A percentile compares a stretch with the other conserved stretches of the same genome.
Conservation (phyloP, 2,113 vertebrate genomes). For the Archocentrus centrarchus region DNA sequence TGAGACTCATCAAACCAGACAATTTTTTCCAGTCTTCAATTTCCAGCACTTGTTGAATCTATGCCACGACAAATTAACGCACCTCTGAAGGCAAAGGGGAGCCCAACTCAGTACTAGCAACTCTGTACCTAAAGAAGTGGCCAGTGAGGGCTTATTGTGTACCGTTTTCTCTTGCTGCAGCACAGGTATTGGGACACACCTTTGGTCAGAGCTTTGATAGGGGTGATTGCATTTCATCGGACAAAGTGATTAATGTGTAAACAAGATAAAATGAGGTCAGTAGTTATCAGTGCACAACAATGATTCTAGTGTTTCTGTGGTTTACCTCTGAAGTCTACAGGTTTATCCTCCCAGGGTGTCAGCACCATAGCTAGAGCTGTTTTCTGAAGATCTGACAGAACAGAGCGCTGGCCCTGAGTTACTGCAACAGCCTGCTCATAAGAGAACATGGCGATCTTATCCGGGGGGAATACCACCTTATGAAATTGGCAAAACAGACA, state of each 20-base stretch:
- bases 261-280: background rate
- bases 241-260: background rate
- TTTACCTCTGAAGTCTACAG: slow-evolving; percentile 77
- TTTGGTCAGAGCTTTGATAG: background rate
- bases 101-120: background rate
- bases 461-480: slow-evolving; percentile 78
- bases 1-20: too few species aligned
- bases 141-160: background rate
- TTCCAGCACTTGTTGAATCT: too few species aligned
- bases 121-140: background rate
- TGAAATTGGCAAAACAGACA: background rate
- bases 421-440: slow-evolving; percentile 83
- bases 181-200: background rate
- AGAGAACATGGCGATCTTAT: slow-evolving; percentile 80
- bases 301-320: background rate
- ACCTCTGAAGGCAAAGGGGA: background rate
- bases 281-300: background rate
- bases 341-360: slow-evolving; percentile 75
- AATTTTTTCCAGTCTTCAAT: too few species aligned
- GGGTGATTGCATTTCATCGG: background rate
- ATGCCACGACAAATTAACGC: background rate
- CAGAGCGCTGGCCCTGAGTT: slow-evolving; percentile 66
- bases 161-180: background rate
- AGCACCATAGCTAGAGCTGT: slow-evolving; percentile 81
- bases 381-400: slow-evolving; percentile 71